These are phyloP conservation scores for Hyphantria cunea DNA, from an alignment of 1,140 invertebrate genomes.

Conservation along the genomic window DNA sequence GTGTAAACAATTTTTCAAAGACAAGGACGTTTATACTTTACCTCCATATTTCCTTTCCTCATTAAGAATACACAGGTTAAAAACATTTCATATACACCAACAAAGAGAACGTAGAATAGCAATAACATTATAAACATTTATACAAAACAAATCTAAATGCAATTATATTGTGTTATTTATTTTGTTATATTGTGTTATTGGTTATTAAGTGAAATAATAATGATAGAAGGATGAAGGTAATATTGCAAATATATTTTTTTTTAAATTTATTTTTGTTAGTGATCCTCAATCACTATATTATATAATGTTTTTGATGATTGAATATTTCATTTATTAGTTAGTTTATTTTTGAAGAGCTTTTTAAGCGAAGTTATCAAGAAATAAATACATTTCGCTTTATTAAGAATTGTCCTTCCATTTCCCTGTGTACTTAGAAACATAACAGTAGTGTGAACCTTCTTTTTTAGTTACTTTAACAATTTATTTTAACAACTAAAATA, in stretches of 20 bases:
- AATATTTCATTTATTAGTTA: background rate
- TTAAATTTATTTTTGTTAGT: background rate
- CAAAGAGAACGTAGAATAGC: background rate
- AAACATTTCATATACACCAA: too few relatives aligned
- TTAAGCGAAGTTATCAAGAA: background rate
- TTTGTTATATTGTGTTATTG: too few relatives aligned
- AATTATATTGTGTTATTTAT: too few relatives aligned
- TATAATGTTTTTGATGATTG: background rate
- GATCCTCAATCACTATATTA: background rate
- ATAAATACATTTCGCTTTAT: background rate
- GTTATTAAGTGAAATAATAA: conserved; percentile 18
- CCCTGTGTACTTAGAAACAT: background rate
- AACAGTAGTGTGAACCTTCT: background rate
- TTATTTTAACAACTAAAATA: too few relatives aligned
- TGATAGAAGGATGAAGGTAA: conserved; percentile 15
- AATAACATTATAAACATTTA: conserved; percentile 7
- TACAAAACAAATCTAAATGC: background rate
- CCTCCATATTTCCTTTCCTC: too few relatives aligned
- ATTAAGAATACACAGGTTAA: too few relatives aligned
- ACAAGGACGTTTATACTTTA: too few relatives aligned
- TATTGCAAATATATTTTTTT: background rate
- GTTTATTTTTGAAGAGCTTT: background rate
- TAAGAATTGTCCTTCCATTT: background rate
- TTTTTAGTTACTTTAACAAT: background rate
- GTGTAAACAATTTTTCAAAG: too few relatives aligned